These are phyloP conservation scores for Gymnopithys bicolor DNA, from an alignment of 2,797 vertebrate genomes.

Conservation along the genomic window DNA sequence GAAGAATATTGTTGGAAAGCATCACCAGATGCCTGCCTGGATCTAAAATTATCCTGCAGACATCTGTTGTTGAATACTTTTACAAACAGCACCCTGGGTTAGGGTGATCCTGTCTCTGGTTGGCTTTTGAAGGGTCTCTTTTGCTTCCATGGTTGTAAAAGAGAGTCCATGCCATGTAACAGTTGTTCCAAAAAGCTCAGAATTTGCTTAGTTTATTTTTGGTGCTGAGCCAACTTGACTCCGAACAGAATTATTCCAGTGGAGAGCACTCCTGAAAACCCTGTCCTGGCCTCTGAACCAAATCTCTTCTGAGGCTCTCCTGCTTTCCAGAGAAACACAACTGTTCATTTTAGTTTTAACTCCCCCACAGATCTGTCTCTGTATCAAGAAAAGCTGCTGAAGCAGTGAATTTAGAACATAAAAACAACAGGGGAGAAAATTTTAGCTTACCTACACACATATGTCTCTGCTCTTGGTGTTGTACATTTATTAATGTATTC, in stretches of 20 bases:
- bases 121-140: not conserved
- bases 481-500: not conserved
- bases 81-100: not conserved
- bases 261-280: not conserved
- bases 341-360: not conserved
- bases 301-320: not conserved
- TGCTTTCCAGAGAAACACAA: not conserved
- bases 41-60: not conserved
- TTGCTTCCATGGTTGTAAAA: not conserved
- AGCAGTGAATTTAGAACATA: not conserved
- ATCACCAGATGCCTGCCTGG: not conserved
- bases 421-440: not conserved
- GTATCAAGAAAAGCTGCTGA: not conserved
- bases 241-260: not conserved
- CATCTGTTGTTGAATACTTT: not conserved
- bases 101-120: not conserved
- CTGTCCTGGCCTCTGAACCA: rapidly evolving
- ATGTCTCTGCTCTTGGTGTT: not conserved
- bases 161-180: not conserved
- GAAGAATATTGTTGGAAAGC: not conserved
- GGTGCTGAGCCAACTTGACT: not conserved
- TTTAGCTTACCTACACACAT: not conserved
- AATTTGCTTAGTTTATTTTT: not conserved
- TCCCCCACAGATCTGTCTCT: not conserved
- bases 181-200: not conserved